phyloP scores from a whole-genome alignment of 2,888 invertebrate species.

The Meteorus cinctellus region DNA sequence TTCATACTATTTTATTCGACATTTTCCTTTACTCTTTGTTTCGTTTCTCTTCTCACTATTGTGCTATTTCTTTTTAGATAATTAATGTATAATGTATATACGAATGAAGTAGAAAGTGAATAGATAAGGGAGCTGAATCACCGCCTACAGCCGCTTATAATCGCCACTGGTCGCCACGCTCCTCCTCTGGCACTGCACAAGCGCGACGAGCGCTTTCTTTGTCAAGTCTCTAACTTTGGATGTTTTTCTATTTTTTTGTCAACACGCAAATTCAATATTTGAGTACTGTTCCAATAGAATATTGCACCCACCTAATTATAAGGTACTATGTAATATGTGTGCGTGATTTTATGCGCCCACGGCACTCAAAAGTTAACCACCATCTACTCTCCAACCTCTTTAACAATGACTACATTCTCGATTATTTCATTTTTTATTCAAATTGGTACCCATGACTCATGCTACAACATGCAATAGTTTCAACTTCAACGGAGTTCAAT shows the following conservation, averaged over 20 bases:
- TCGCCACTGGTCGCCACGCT: conserved; percentile 60
- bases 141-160: conserved; percentile 61
- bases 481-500: too few species aligned
- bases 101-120: conserved; percentile 21
- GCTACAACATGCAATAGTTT: too few species aligned
- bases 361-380: not conserved
- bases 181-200: conserved; percentile 54
- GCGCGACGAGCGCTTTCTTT: conserved; percentile 54
- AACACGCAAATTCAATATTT: not conserved
- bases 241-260: not conserved
- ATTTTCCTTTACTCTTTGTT: not conserved
- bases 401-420: not conserved
- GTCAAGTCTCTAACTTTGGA: not conserved
- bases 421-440: conserved; percentile 1
- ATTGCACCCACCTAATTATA: not conserved
- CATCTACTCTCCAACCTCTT: not conserved
- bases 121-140: conserved; percentile 62
- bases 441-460: conserved; percentile 18
- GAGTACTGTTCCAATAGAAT: not conserved
- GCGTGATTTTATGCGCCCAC: not conserved
- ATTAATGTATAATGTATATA: not conserved
- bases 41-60: not conserved
- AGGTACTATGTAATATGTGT: not conserved
- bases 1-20: not conserved
- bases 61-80: not conserved